Conservation (phyloP, 2,888 invertebrate genomes). For the Conus canariensis region DNA sequence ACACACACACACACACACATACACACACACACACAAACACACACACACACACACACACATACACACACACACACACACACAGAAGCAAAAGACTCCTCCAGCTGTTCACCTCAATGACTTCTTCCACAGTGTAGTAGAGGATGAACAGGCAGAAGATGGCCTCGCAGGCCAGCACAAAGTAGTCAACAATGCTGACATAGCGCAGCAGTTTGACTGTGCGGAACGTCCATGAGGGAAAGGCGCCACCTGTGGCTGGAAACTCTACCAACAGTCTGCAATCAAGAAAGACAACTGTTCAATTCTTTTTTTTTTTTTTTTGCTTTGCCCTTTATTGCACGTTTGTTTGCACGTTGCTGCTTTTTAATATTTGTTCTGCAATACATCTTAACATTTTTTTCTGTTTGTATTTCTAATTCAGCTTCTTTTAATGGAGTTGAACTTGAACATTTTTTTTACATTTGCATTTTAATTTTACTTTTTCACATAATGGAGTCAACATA, state of each 20-base stretch:
- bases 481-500: too few species aligned
- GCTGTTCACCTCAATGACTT: slow-evolving; percentile 77
- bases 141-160: slow-evolving; percentile 82
- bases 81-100: neutral
- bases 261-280: slow-evolving; percentile 84
- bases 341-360: too few species aligned
- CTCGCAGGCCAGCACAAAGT: slow-evolving; percentile 82
- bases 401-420: too few species aligned
- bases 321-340: neutral
- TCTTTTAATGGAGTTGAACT: too few species aligned
- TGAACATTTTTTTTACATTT: neutral
- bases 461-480: too few species aligned
- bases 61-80: neutral
- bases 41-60: neutral
- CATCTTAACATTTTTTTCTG: too few species aligned
- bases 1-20: neutral
- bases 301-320: neutral
- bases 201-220: slow-evolving; percentile 83
- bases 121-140: slow-evolving; percentile 83
- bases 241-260: slow-evolving; percentile 86
- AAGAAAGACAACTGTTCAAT: neutral
- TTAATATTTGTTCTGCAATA: too few species aligned
- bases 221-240: slow-evolving; percentile 83
- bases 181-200: slow-evolving; percentile 81
- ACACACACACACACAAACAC: neutral